A percentile compares a stretch with the other conserved stretches of the same genome.
phyloP scores from a whole-genome alignment of 2,113 vertebrate genomes.

The Pterocles burchelli region DNA sequence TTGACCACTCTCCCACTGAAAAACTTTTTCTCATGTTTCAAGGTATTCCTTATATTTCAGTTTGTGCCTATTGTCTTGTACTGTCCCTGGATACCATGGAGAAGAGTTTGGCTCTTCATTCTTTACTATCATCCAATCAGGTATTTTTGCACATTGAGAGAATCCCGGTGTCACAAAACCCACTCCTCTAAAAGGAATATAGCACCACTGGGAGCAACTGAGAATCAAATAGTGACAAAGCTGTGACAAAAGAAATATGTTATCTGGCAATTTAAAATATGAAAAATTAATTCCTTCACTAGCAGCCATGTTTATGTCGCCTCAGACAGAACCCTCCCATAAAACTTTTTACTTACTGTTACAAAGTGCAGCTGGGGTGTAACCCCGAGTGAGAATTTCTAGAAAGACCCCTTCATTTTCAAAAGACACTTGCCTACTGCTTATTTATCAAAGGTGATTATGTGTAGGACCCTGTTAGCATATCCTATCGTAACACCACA shows the following conservation, averaged over 20 bases:
- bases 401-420: not conserved
- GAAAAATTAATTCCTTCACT: not conserved
- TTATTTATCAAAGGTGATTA: not conserved
- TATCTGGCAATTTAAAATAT: not conserved
- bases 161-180: not conserved
- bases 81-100: not conserved
- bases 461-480: not conserved
- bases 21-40: not conserved
- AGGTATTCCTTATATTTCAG: not conserved
- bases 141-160: not conserved
- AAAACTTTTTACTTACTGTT: not conserved
- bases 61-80: not conserved
- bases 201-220: not conserved
- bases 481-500: not conserved
- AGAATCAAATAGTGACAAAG: not conserved
- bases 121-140: not conserved
- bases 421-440: not conserved
- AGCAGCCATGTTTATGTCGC: not conserved
- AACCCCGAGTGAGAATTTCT: not conserved
- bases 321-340: not conserved
- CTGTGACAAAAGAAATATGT: not conserved
- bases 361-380: not conserved
- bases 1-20: not conserved
- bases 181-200: not conserved
- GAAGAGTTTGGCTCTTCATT: not conserved